Conservation (phyloP, 2,888 invertebrate genomes). For the Drosophila austrosaltans region DNA sequence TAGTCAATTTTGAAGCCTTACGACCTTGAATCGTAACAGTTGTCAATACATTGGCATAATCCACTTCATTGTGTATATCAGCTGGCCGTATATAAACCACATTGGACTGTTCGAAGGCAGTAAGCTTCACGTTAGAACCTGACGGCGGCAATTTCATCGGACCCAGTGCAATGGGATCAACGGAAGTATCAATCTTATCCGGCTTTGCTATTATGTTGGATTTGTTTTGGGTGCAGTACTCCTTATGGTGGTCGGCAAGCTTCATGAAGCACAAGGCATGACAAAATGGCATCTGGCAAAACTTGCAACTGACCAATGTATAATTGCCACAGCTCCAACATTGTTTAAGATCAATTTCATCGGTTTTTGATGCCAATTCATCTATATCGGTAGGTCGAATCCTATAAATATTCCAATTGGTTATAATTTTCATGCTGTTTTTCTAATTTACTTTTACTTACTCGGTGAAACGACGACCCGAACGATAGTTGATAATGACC, state of each 20-base stretch:
- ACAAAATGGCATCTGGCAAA: conserved; percentile 71
- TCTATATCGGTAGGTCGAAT: background rate
- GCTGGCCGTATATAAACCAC: conserved; percentile 80
- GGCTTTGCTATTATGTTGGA: background rate
- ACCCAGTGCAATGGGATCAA: background rate
- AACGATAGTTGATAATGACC: conserved; percentile 57
- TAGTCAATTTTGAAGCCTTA: conserved; percentile 47
- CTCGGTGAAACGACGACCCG: conserved; percentile 19
- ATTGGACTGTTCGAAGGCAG: conserved; percentile 79
- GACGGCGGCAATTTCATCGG: conserved; percentile 58
- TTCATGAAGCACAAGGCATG: conserved; percentile 71
- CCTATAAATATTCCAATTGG: background rate
- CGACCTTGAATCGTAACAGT: conserved; percentile 58
- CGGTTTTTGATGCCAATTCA: background rate
- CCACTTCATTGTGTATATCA: conserved; percentile 57
- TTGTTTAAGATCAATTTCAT: background rate
- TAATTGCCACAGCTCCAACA: conserved; percentile 45
- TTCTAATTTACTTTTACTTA: conserved; percentile 13
- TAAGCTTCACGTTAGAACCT: conserved; percentile 72
- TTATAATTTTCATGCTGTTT: background rate
- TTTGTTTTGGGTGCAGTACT: conserved; percentile 32
- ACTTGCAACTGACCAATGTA: conserved; percentile 48
- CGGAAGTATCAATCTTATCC: conserved; percentile 4
- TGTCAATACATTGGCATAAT: conserved; percentile 66
- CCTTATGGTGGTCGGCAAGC: conserved; percentile 43